Evolutionary conservation across 1,140 invertebrate genomes (phyloP).

Genomic region (Halesus radiatus): DNA sequence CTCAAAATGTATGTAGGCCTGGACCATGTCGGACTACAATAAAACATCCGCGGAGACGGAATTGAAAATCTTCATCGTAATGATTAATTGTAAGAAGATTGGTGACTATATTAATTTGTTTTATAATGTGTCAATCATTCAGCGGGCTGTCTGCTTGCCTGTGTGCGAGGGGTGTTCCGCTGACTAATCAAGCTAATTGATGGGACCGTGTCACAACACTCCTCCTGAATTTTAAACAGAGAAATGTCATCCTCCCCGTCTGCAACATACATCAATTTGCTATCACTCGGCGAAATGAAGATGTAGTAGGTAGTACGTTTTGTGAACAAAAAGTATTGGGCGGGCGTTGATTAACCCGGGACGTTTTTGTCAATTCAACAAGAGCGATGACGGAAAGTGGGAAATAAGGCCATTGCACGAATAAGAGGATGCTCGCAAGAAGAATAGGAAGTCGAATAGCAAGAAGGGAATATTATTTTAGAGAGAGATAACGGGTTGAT

Average conservation of each 20-base stretch:
- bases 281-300: not conserved
- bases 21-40: slow-evolving; percentile 7
- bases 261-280: not conserved
- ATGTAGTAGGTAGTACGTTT: not conserved
- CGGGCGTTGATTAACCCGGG: slow-evolving; percentile 1
- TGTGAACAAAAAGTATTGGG: not conserved
- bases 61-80: too few relatives aligned
- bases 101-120: too few relatives aligned
- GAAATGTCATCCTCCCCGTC: not conserved
- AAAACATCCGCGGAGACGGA: not conserved
- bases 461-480: too few relatives aligned
- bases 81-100: too few relatives aligned
- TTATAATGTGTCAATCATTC: too few relatives aligned
- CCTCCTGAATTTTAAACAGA: not conserved
- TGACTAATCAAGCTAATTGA: not conserved
- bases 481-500: too few relatives aligned
- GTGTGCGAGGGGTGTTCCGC: too few relatives aligned
- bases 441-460: not conserved
- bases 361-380: not conserved
- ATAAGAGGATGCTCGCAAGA: not conserved
- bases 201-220: not conserved
- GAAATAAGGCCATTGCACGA: not conserved
- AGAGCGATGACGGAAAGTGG: not conserved
- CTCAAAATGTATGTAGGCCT: slow-evolving; percentile 23
- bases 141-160: too few relatives aligned